phyloP scores from a whole-genome alignment of 2,113 vertebrate species.

The Potamarius usumacintae region DNA sequence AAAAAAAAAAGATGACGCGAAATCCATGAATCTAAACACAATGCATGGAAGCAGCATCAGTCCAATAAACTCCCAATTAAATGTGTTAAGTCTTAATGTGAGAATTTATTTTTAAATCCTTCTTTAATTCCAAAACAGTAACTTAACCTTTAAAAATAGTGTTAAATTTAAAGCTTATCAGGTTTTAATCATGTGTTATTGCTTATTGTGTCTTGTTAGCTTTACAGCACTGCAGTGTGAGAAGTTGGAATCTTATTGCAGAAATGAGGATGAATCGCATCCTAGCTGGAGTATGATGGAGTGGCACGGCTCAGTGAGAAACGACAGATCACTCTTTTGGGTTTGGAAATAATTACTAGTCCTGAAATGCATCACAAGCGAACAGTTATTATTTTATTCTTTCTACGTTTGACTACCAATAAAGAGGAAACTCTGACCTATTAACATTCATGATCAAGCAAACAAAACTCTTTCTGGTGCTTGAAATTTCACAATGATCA shows the following conservation, averaged over 20 bases:
- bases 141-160: not conserved
- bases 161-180: not conserved
- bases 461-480: not conserved
- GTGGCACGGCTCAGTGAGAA: conserved; percentile 10
- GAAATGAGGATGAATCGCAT: conserved; percentile 40
- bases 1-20: not conserved
- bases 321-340: not conserved
- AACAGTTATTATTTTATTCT: conserved; percentile 17
- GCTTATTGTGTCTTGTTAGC: not conserved
- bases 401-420: conserved; percentile 29
- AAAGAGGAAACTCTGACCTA: not conserved
- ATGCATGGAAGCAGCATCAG: not conserved
- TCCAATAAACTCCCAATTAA: not conserved
- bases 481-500: not conserved
- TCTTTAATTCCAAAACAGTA: not conserved
- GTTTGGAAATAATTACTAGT: conserved; percentile 19
- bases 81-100: not conserved
- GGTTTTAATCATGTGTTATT: not conserved
- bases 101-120: not conserved
- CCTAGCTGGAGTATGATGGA: conserved; percentile 33
- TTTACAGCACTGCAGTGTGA: not conserved
- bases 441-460: not conserved
- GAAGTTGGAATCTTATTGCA: not conserved
- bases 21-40: not conserved
- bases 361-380: not conserved